Conservation (phyloP, 2,797 vertebrate genomes). For the Vireo griseus region DNA sequence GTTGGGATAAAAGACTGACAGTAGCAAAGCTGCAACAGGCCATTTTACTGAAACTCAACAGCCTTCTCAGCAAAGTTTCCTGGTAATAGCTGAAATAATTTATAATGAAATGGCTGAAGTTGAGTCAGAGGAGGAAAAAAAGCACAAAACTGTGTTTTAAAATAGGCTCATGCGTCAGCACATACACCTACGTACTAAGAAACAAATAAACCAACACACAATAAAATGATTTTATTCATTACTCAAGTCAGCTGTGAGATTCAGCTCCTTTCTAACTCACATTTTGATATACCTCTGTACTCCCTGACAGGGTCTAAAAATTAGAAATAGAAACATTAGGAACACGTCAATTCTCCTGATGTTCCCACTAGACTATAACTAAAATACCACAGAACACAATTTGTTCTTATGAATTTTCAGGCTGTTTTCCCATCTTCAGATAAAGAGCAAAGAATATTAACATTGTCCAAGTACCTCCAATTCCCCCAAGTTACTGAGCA, state of each 20-base stretch:
- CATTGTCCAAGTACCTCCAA: background rate
- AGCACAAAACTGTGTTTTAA: background rate
- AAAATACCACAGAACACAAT: background rate
- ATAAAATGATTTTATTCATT: background rate
- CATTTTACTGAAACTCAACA: background rate
- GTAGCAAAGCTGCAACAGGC: background rate
- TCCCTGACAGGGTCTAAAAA: background rate
- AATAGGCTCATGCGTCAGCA: conserved; percentile 29
- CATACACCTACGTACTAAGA: background rate
- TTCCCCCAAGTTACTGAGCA: background rate
- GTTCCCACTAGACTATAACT: background rate
- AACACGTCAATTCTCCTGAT: background rate
- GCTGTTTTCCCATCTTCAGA: background rate
- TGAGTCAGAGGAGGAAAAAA: background rate
- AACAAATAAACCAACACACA: conserved; percentile 11
- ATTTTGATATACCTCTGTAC: background rate
- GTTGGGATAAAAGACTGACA: background rate
- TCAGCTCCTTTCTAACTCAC: background rate
- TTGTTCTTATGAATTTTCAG: background rate
- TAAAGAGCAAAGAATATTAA: background rate
- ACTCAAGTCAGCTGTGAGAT: background rate
- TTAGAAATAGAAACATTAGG: background rate
- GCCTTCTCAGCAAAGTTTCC: background rate
- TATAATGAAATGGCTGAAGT: background rate
- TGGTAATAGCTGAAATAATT: background rate